A percentile compares a stretch with the other conserved stretches of the same genome.
These are phyloP conservation scores for Melanotaenia parkinsoni DNA, from an alignment of 2,797 vertebrate species.

Conservation along the genomic window DNA sequence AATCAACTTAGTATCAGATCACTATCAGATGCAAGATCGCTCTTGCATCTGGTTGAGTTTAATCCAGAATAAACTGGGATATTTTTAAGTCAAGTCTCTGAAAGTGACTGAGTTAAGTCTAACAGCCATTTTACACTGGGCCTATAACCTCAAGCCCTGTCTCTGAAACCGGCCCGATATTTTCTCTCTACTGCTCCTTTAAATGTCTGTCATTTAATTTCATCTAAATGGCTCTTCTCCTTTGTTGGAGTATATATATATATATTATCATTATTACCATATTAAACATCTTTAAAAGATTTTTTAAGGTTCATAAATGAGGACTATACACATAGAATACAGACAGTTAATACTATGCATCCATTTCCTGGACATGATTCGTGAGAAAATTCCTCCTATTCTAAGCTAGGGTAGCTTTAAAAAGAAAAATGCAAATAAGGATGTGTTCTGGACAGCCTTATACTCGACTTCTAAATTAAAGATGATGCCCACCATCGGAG, in stretches of 20 bases:
- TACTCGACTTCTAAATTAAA: slow-evolving; percentile 47
- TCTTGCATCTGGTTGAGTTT: too few relatives aligned
- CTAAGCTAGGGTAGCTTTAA: slow-evolving; percentile 19
- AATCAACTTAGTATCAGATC: too few relatives aligned
- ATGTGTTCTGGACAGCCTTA: slow-evolving; percentile 15
- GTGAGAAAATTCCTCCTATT: slow-evolving; percentile 8
- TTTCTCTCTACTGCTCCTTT: background rate
- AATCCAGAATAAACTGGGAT: too few relatives aligned
- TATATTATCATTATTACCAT: background rate
- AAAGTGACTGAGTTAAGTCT: too few relatives aligned
- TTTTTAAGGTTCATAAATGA: background rate
- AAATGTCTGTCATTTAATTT: background rate
- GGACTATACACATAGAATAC: background rate
- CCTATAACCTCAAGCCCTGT: too few relatives aligned
- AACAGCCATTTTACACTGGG: too few relatives aligned
- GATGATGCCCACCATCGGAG: slow-evolving; percentile 55
- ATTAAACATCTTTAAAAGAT: background rate
- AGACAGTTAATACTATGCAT: background rate
- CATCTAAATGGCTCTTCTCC: background rate
- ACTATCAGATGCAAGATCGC: too few relatives aligned
- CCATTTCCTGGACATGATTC: slow-evolving; percentile 1
- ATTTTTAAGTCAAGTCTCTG: too few relatives aligned
- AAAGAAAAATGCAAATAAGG: slow-evolving; percentile 1
- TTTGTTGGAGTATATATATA: background rate
- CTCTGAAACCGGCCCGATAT: background rate